Evolutionary conservation across 1,140 invertebrate species (phyloP), one percentile per base, ranked within the genome.

Genomic region (Heliconius hermathena): DNA sequence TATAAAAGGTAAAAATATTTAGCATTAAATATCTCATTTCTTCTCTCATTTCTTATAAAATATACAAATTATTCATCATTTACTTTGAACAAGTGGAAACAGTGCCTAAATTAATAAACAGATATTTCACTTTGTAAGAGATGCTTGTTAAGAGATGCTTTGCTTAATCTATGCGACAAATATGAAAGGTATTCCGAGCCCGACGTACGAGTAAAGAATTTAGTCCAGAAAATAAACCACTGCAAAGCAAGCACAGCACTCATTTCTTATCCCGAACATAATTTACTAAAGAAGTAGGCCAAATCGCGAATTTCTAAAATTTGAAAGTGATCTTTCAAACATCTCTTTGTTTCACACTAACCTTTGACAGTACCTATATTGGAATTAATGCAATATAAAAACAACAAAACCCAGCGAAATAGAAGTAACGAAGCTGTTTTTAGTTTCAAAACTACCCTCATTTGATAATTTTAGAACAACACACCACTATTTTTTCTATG

Each of bases 401-500:
- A 9, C n/a, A n/a, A 57, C 8, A n/a, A n/a, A 22, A 57, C 8
- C 0, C 20, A 52, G 16, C 2, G 0, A 52, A 52, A 52, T 52
- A 52, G 5, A 52, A 52, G 5, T 52, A 20, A 52, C 6, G 5
- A 52, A 52, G 0, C 3, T 22, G 26, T 26, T 26, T 26, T 66
- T 66, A 5, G 22, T 26, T 66, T 66, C 9, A 66, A 66, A 66
- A 66, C 57, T 66, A 29, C 13, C 29, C 5, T 6, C 13, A 29
- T 66, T 26, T 26, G 22, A 13, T 66, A 26, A 66, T 66, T 26
- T 66, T 16, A 66, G 9, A 66, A 66, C n/a, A 66, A 29, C 60
- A 66, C 13, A 29, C 20, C 22, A 66, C 26, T 81, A 82, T 76
- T 85, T 85, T 85, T 85, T 84, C 79, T 84, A 86, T 86, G 84